Conservation (phyloP, 2,797 vertebrate species). For the Anguilla pacifica region DNA sequence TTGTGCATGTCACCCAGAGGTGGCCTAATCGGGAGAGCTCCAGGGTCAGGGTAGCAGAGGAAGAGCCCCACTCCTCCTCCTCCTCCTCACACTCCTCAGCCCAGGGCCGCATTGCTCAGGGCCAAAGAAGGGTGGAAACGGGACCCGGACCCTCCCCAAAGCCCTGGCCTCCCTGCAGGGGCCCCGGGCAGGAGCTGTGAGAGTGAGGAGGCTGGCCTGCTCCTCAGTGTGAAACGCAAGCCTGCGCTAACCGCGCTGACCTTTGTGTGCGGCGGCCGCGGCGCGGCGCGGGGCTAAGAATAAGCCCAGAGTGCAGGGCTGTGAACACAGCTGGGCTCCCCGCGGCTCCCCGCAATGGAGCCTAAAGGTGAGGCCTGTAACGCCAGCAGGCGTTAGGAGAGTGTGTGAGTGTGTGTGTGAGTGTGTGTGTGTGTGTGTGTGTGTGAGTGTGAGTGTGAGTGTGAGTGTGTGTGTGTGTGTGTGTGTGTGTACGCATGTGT, state of each 20-base stretch:
- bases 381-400: not conserved
- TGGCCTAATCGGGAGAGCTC: not conserved
- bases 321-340: not conserved
- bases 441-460: not conserved
- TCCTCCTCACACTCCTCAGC: not conserved
- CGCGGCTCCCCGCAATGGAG: not conserved
- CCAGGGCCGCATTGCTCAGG: not conserved
- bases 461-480: too few species aligned
- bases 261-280: not conserved
- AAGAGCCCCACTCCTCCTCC: not conserved
- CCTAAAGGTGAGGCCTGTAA: conserved; percentile 4
- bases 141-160: not conserved
- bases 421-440: not conserved
- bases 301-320: not conserved
- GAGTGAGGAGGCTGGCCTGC: not conserved
- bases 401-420: too few species aligned
- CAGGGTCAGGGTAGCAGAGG: not conserved
- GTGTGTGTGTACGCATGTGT: too few species aligned
- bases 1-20: not conserved
- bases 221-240: not conserved
- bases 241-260: not conserved
- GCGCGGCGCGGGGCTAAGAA: not conserved
- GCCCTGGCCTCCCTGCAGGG: not conserved
- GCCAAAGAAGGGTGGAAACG: not conserved
- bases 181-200: not conserved